These are phyloP conservation scores for Danio jaintianensis DNA, from an alignment of 2,797 vertebrate species.

Conservation along the genomic window DNA sequence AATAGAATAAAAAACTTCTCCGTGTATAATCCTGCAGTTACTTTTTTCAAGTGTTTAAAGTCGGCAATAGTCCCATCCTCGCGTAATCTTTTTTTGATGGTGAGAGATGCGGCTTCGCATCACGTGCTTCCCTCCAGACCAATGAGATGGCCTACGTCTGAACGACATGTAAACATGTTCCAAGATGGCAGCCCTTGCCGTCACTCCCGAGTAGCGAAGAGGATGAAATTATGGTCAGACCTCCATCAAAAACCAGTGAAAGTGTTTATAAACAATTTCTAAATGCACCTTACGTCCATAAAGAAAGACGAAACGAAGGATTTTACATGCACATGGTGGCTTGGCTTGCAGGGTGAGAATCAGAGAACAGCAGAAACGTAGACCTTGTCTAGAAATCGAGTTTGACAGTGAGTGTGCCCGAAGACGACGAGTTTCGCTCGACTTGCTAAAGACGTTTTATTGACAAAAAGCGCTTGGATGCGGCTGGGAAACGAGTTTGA, in stretches of 20 bases:
- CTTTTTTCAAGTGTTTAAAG: background rate
- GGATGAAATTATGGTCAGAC: background rate
- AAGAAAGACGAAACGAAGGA: too few relatives aligned
- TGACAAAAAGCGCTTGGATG: conserved; percentile 28
- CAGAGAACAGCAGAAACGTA: too few relatives aligned
- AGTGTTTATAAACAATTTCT: background rate
- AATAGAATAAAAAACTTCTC: background rate
- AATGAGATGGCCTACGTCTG: background rate
- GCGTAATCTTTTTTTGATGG: background rate
- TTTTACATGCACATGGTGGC: too few relatives aligned
- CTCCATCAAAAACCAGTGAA: background rate
- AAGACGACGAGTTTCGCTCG: too few relatives aligned
- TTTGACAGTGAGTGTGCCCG: too few relatives aligned
- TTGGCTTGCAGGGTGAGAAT: too few relatives aligned
- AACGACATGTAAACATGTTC: background rate
- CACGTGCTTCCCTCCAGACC: background rate
- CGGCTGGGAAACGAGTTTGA: conserved; percentile 6
- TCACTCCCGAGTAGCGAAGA: background rate
- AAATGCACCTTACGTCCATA: too few relatives aligned
- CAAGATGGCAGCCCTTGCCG: background rate
- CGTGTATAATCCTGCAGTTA: background rate
- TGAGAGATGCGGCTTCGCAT: background rate
- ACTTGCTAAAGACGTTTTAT: conserved; percentile 39
- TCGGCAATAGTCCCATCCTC: background rate
- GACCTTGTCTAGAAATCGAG: too few relatives aligned